Percentiles rank a stretch among this genome's conserved stretches.
phyloP scores from a whole-genome alignment of 2,113 vertebrate genomes.

The Solea senegalensis region DNA sequence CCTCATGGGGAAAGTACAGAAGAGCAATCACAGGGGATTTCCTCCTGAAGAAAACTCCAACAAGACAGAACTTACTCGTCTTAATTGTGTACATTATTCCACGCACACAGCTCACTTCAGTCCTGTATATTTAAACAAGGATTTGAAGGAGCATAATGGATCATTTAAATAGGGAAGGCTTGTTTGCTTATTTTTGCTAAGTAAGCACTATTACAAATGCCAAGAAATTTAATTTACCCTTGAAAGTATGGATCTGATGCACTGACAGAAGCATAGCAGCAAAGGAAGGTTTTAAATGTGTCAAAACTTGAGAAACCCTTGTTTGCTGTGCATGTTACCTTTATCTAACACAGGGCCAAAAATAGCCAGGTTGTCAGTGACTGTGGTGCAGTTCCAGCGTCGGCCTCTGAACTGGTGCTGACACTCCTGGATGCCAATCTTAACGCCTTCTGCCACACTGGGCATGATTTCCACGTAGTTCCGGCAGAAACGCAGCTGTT shows the following conservation, averaged over 20 bases:
- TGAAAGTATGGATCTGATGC: not conserved
- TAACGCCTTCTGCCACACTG: slow-evolving; percentile 94
- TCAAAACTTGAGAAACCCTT: not conserved
- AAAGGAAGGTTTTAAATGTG: not conserved
- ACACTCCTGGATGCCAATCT: slow-evolving; percentile 95
- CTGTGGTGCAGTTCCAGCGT: slow-evolving; percentile 96
- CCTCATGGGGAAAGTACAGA: slow-evolving; percentile 44
- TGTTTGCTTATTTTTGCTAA: slow-evolving; percentile 31
- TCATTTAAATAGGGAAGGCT: slow-evolving; percentile 51
- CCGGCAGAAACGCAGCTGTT: slow-evolving; percentile 96
- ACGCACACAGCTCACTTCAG: slow-evolving; percentile 54
- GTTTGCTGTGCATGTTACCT: slow-evolving; percentile 79
- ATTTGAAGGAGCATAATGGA: slow-evolving; percentile 69
- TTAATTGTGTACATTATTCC: slow-evolving; percentile 65
- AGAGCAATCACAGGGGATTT: slow-evolving; percentile 74
- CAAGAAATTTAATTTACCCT: not conserved
- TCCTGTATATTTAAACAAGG: slow-evolving; percentile 74
- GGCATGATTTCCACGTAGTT: slow-evolving; percentile 99
- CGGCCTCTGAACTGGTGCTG: slow-evolving; percentile 96
- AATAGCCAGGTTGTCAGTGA: slow-evolving; percentile 93
- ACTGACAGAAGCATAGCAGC: not conserved
- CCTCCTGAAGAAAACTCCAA: slow-evolving; percentile 69
- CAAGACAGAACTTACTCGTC: slow-evolving; percentile 68
- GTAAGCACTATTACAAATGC: not conserved
- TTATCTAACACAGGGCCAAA: slow-evolving; percentile 96